Evolutionary conservation across 30 jellyfish, hydroid and myxozoan genomes (phyloP), one percentile per base, ranked within the genome.

Genomic region (Pelagia noctiluca): DNA sequence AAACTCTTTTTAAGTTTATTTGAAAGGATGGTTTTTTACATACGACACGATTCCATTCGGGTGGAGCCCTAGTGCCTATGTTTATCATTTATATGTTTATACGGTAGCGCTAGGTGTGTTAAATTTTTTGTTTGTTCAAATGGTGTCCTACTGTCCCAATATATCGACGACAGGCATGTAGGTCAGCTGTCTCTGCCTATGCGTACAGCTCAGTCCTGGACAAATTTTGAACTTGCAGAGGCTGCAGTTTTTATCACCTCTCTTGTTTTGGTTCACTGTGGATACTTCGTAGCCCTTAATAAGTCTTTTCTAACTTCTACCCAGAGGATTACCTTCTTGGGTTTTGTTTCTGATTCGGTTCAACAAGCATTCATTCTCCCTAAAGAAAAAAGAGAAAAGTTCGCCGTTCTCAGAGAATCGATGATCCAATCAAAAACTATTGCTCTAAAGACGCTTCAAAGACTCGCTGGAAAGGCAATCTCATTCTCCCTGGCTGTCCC

Each of bases 401-500:
- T 42, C 16, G 57, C 57, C 57, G 16, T 16, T 16, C 16, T 42
- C 8, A 42, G 57, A 42, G 57, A 42, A 16, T 42, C 57, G 8
- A 42, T 42, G 8, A 5, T 42, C 12, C 12, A 42, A 5, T 42
- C 57, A 42, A 42, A 42, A 61, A 61, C 30, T 1, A 35, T 61
- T 61, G 30, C 74, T 10, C 35, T 61, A 28, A 61, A 61, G 74
- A 61, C 74, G 35, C 12, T 61, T 1, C 74, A 3, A 61, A n/a
- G 74, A 25, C 26, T 61, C 12, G 74, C 74, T 61, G 74, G 74
- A 5, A 61, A 61, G 26, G 74, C 74, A 3, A 61, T 61, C 35
- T 61, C 74, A 18, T 61, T 61, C 35, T n/a, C 74, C 74, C 26
- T 61, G 74, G 74, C 30, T 18, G 74, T 61, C 35, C 74, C 74